phyloP scores from a whole-genome alignment of 2,113 vertebrate species.

The Pelmatolapia mariae region DNA sequence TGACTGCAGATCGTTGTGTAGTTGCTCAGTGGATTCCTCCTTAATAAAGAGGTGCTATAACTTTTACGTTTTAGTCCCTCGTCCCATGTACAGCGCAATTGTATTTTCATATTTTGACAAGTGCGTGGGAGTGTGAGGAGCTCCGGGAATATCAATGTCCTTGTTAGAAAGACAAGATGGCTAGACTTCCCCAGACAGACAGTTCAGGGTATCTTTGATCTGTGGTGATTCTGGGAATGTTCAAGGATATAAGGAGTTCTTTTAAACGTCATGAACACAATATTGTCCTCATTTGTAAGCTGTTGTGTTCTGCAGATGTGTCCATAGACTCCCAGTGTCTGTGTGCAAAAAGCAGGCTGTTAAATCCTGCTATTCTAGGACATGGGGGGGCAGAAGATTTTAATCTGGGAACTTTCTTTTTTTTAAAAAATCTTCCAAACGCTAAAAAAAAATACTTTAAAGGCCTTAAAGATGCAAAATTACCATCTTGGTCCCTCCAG shows the following conservation, averaged over 20 bases:
- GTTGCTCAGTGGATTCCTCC: no score
- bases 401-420: not conserved
- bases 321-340: not conserved
- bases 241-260: not conserved
- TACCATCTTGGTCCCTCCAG: accelerated
- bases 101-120: no score
- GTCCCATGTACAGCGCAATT: no score
- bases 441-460: accelerated
- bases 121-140: not conserved
- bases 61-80: no score
- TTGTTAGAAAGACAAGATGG: not conserved
- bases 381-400: not conserved
- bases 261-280: not conserved
- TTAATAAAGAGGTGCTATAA: no score
- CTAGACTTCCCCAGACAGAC: not conserved
- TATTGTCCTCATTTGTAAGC: accelerated
- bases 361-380: not conserved
- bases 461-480: not conserved
- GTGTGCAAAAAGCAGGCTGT: not conserved
- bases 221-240: accelerated
- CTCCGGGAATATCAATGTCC: not conserved
- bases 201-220: not conserved
- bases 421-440: not conserved
- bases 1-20: no score
- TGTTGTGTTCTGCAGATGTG: not conserved